Evolutionary conservation across 2,888 invertebrate genomes (phyloP).

Genomic region (Cryptus viduatorius): DNA sequence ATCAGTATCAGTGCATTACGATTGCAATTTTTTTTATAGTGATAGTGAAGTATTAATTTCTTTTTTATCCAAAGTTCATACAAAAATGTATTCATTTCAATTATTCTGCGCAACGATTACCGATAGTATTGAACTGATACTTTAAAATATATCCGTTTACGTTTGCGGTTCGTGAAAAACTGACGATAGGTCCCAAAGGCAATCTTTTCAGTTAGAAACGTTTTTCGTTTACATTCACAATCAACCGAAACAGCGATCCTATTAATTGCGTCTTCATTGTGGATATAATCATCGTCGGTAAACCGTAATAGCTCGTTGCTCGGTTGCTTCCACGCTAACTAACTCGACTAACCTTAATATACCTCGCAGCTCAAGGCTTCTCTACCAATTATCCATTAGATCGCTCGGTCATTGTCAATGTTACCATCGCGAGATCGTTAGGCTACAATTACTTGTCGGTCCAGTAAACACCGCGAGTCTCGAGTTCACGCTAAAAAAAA

Average conservation of each 20-base stretch:
- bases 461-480: neutral
- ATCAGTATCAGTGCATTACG: too few relatives aligned
- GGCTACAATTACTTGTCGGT: neutral
- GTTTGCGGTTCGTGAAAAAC: too few relatives aligned
- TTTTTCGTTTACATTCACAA: neutral
- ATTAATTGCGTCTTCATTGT: slow-evolving; percentile 7
- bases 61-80: too few relatives aligned
- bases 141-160: too few relatives aligned
- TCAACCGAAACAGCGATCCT: neutral
- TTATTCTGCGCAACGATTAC: too few relatives aligned
- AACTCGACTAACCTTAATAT: slow-evolving; percentile 26
- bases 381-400: slow-evolving; percentile 14
- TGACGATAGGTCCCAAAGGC: too few relatives aligned
- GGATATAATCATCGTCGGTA: slow-evolving; percentile 7
- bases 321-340: slow-evolving; percentile 32
- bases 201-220: too few relatives aligned
- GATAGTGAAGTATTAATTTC: too few relatives aligned
- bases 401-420: slow-evolving; percentile 8
- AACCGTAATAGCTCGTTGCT: slow-evolving; percentile 21
- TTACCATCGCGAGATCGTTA: slow-evolving; percentile 1
- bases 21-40: too few relatives aligned
- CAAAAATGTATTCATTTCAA: too few relatives aligned
- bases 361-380: slow-evolving; percentile 4
- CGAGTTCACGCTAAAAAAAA: neutral
- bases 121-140: too few relatives aligned